These are phyloP conservation scores for Matsumyia berberina DNA, from an alignment of 2,888 invertebrate genomes.

Conservation along the genomic window DNA sequence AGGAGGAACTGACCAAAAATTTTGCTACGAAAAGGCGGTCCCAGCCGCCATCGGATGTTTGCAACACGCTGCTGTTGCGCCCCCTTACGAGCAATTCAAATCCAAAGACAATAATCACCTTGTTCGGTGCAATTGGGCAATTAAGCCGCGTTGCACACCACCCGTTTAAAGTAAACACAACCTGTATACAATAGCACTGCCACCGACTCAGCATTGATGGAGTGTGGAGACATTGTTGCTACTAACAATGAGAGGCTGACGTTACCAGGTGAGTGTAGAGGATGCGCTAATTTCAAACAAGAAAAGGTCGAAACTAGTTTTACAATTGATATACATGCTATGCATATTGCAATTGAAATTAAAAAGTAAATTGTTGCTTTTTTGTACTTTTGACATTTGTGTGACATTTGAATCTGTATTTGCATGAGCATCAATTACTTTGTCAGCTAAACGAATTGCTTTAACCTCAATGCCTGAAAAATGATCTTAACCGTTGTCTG, in stretches of 20 bases:
- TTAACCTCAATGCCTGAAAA: too few species aligned
- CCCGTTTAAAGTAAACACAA: constrained; percentile 60
- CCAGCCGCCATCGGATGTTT: constrained; percentile 74
- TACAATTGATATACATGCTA: too few species aligned
- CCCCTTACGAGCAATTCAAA: constrained; percentile 47
- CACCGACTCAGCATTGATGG: neutral
- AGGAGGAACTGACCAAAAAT: constrained; percentile 64
- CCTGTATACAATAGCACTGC: constrained; percentile 62
- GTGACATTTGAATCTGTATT: too few species aligned
- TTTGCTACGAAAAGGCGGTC: constrained; percentile 66
- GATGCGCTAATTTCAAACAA: too few species aligned
- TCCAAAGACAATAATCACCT: constrained; percentile 66
- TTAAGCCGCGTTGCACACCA: constrained; percentile 68
- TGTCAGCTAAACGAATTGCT: too few species aligned
- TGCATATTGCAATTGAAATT: too few species aligned
- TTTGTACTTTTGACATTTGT: too few species aligned
- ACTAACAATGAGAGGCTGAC: constrained; percentile 16
- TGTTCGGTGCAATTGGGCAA: constrained; percentile 73
- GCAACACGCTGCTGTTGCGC: constrained; percentile 48
- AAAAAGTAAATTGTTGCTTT: too few species aligned
- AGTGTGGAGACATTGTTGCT: constrained; percentile 43
- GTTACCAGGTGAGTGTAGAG: constrained; percentile 53
- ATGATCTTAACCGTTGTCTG: too few species aligned
- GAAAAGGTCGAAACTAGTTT: too few species aligned
- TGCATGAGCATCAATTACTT: too few species aligned